phyloP scores from a whole-genome alignment of 2,888 invertebrate species.

The Iphiclides podalirius region DNA sequence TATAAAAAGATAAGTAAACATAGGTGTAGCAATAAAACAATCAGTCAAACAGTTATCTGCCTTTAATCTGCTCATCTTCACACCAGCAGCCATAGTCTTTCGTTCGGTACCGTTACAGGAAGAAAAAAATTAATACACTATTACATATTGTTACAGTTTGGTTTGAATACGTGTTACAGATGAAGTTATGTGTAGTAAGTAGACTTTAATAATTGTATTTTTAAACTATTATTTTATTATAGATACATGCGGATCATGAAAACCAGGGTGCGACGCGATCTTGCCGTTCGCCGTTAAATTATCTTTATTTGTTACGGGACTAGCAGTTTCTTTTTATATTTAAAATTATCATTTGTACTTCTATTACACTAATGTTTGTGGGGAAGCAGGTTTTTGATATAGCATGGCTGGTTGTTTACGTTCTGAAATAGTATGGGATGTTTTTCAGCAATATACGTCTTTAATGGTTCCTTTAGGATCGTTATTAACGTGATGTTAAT shows the following conservation, averaged over 20 bases:
- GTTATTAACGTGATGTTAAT: too few relatives aligned
- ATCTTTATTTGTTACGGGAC: slow-evolving; percentile 63
- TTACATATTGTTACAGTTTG: slow-evolving; percentile 77
- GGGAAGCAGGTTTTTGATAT: slow-evolving; percentile 61
- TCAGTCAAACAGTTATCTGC: slow-evolving; percentile 77
- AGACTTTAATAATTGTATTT: slow-evolving; percentile 64
- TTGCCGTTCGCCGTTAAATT: slow-evolving; percentile 53
- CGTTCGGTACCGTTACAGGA: slow-evolving; percentile 78
- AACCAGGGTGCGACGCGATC: slow-evolving; percentile 76
- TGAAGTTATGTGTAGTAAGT: slow-evolving; percentile 75
- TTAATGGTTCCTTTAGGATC: too few relatives aligned
- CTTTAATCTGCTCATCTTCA: slow-evolving; percentile 75
- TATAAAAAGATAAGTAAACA: too few relatives aligned
- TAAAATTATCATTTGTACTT: slow-evolving; percentile 76
- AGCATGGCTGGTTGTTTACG: too few relatives aligned
- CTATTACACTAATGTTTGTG: slow-evolving; percentile 76
- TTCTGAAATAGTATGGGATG: too few relatives aligned
- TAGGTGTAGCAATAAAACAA: slow-evolving; percentile 70
- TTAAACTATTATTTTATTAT: slow-evolving; percentile 71
- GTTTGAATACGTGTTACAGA: slow-evolving; percentile 78
- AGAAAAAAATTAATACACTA: slow-evolving; percentile 76
- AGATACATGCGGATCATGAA: slow-evolving; percentile 75
- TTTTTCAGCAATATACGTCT: too few relatives aligned
- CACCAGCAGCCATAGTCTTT: slow-evolving; percentile 78
- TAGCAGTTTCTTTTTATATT: slow-evolving; percentile 65